Evolutionary conservation across 1,140 invertebrate species (phyloP), one percentile per base, ranked within the genome.

Genomic region (Andricus grossulariae): DNA sequence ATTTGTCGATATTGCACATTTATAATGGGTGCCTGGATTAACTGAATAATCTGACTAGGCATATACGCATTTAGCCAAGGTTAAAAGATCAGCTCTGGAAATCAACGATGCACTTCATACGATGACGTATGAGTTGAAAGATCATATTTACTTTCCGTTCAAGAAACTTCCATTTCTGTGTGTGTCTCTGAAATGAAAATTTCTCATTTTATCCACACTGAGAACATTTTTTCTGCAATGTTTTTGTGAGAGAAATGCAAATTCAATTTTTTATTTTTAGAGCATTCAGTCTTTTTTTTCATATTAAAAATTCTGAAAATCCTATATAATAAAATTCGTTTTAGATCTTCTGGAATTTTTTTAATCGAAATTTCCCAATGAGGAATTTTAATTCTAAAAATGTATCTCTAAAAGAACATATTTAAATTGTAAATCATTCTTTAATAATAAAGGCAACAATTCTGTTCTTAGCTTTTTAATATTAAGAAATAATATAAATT

Each of bases 121-220:
- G 18, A 54, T 54, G n/a, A 54, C 52, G 52, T 54, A 18, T 18
- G 52, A 54, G 52, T 54, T 54, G 52, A 54, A 54, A 18, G 52
- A 8, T 54, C 52, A 15, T n/a, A 54, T 54, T 54, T 54, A 10
- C 52, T 16, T 54, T 16, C 18, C 52, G 2, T 54, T 18, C 52
- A 18, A 2, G 52, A 16, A 54, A 54, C 18, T 54, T 18, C 15
- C 52, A 54, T 54, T 18, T 54, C 52, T n/a, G 18, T 16, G n/a
- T 54, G 16, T 54, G 19, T n/a, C 52, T 54, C n/a, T 0, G 7
- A 8, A 6, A 18, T 7, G n/a, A 18, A 54, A 54, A 54, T 4
- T 54, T 11, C 18, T 54, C 52, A 19, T 54, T 19, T 10, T 54
- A 10, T 54, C n/a, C n/a, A 54, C 19, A 54, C 52, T 10, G 11